Evolutionary conservation across 2,797 vertebrate species (phyloP).

Genomic region (Epinephelus coioides): DNA sequence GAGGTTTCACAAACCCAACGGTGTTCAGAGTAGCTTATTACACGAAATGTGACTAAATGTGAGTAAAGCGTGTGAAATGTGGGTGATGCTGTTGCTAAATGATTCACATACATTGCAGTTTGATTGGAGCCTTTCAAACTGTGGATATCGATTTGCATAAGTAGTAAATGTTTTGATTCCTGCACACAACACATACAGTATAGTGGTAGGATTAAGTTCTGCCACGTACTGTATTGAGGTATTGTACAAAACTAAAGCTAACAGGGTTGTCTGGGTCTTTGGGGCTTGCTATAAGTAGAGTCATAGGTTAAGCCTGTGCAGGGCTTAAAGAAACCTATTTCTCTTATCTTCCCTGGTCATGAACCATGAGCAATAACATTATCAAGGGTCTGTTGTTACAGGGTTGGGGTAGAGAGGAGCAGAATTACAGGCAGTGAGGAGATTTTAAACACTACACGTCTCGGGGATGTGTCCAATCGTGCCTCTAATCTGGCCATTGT

Average conservation of each 20-base stretch:
- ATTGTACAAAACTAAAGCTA: conserved; percentile 73
- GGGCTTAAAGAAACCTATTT: conserved; percentile 88
- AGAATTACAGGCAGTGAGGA: conserved; percentile 83
- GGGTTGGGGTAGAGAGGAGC: conserved; percentile 71
- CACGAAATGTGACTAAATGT: no score
- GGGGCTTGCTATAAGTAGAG: conserved; percentile 82
- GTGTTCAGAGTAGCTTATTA: conserved; percentile 1
- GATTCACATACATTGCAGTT: conserved; percentile 9
- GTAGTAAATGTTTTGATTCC: conserved; percentile 39
- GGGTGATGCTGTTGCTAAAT: conserved; percentile 7
- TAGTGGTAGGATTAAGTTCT: conserved; percentile 62
- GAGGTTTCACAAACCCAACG: not conserved
- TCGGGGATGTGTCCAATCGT: conserved; percentile 80
- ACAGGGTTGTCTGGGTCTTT: conserved; percentile 73
- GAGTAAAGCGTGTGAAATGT: not conserved
- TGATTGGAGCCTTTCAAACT: conserved; percentile 34
- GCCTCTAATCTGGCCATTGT: conserved; percentile 86
- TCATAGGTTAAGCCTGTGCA: conserved; percentile 87
- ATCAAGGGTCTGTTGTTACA: conserved; percentile 86
- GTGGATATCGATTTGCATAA: conserved; percentile 52
- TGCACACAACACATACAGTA: conserved; percentile 37
- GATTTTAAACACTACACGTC: conserved; percentile 80
- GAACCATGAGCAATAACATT: conserved; percentile 88
- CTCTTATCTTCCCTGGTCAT: conserved; percentile 86
- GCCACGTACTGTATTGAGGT: conserved; percentile 57